phyloP scores from a whole-genome alignment of 2,797 vertebrate genomes.

The Paedocypris micromegethes region DNA sequence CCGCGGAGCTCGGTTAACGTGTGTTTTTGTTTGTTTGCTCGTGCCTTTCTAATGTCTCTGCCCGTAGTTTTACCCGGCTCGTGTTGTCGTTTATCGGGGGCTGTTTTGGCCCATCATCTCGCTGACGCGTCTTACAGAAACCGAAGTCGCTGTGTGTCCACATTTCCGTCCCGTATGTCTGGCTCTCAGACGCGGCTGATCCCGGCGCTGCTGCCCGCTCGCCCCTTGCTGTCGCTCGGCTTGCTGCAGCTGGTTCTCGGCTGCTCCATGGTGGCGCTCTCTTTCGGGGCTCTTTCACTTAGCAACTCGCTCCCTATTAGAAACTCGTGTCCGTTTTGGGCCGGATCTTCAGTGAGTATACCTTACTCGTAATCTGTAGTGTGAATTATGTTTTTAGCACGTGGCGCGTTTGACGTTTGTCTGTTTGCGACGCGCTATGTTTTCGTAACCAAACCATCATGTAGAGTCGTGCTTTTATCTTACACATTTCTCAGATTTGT shows the following conservation, averaged over 20 bases:
- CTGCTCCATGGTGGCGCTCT: conserved; percentile 77
- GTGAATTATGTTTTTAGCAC: conserved; percentile 8
- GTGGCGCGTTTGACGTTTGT: no score
- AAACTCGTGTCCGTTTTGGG: conserved; percentile 80
- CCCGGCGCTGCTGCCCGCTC: conserved; percentile 61
- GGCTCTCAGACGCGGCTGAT: conserved; percentile 51
- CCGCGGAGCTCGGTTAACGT: conserved; percentile 24
- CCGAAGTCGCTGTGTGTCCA: conserved; percentile 50
- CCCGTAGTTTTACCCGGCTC: conserved; percentile 76
- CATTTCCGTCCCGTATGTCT: conserved; percentile 47
- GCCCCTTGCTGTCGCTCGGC: conserved; percentile 73
- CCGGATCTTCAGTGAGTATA: conserved; percentile 80
- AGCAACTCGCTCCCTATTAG: conserved; percentile 75
- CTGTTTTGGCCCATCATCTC: conserved; percentile 53
- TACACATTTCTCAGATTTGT: no score
- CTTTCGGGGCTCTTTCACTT: conserved; percentile 74
- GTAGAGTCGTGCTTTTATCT: no score
- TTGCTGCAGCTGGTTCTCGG: conserved; percentile 80
- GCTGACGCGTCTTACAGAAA: conserved; percentile 53
- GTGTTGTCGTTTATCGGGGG: conserved; percentile 67
- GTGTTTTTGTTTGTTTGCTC: conserved; percentile 11
- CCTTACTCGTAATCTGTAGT: conserved; percentile 15
- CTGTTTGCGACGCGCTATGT: no score
- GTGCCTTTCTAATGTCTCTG: conserved; percentile 59
- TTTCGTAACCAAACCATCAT: no score